These are phyloP conservation scores for Stegodyphus dumicola DNA, from an alignment of 1,140 invertebrate genomes.

Conservation along the genomic window DNA sequence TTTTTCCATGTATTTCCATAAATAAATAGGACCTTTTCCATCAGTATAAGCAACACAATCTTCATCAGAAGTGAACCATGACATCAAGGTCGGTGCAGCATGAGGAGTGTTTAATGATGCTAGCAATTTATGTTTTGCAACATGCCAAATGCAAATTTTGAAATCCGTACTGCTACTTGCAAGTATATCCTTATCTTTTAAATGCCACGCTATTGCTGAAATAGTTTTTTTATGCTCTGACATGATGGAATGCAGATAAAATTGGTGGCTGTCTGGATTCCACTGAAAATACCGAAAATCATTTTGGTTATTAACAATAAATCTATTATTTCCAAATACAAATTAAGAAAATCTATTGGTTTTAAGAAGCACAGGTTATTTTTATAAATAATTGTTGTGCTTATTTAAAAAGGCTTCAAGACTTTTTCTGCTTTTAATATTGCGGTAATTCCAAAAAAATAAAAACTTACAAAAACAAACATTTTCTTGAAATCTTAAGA, in stretches of 20 bases:
- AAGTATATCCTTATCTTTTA: conserved; percentile 66
- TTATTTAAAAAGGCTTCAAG: too few species aligned
- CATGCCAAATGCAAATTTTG: conserved; percentile 68
- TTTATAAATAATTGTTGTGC: not conserved
- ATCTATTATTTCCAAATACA: not conserved
- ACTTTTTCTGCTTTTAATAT: too few species aligned
- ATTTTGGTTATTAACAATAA: too few species aligned
- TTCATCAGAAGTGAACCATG: conserved; percentile 65
- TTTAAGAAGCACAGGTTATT: not conserved
- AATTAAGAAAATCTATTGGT: not conserved
- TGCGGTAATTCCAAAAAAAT: too few species aligned
- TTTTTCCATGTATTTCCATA: conserved; percentile 65
- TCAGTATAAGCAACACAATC: conserved; percentile 66
- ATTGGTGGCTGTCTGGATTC: conserved; percentile 65
- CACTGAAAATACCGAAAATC: conserved; percentile 71
- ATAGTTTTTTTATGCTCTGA: conserved; percentile 71
- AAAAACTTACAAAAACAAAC: too few species aligned
- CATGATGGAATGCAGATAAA: conserved; percentile 69
- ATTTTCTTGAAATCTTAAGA: too few species aligned
- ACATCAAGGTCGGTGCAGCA: conserved; percentile 64
- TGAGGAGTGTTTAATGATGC: conserved; percentile 64
- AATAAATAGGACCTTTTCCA: conserved; percentile 66
- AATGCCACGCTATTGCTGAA: conserved; percentile 68
- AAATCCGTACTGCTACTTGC: conserved; percentile 67
- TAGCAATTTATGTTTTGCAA: conserved; percentile 65